Conservation (phyloP, 2,888 invertebrate genomes). For the Lagria hirta region DNA sequence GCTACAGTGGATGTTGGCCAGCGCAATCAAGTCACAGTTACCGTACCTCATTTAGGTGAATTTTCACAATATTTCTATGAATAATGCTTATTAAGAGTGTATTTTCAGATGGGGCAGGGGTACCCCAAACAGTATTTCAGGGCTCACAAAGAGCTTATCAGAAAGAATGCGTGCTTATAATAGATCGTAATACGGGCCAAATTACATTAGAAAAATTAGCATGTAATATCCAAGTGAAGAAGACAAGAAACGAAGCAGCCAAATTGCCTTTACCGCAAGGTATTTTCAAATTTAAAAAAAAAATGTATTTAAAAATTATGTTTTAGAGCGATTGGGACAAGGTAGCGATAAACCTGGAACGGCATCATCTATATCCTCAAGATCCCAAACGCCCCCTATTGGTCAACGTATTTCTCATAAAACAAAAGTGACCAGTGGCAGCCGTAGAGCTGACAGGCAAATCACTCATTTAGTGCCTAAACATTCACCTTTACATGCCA, state of each 20-base stretch:
- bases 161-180: constrained; percentile 94
- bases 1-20: constrained; percentile 87
- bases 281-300: constrained; percentile 15
- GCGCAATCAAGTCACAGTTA: constrained; percentile 88
- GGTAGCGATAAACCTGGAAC: constrained; percentile 30
- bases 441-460: constrained; percentile 46
- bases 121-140: constrained; percentile 90
- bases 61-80: too few species aligned
- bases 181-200: constrained; percentile 89
- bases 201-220: constrained; percentile 90
- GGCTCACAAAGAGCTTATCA: constrained; percentile 90
- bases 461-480: constrained; percentile 58
- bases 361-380: constrained; percentile 28
- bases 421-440: constrained; percentile 51
- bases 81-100: constrained; percentile 7
- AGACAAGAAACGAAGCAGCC: constrained; percentile 69
- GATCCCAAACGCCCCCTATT: constrained; percentile 49
- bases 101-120: constrained; percentile 79
- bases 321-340: constrained; percentile 36
- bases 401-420: constrained; percentile 51
- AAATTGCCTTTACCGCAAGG: constrained; percentile 47
- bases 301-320: not conserved
- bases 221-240: constrained; percentile 90
- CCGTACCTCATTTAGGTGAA: constrained; percentile 87
- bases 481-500: constrained; percentile 62